Evolutionary conservation across 92 coral and sea anemone genomes (phyloP).

Genomic region (Montipora capitata): DNA sequence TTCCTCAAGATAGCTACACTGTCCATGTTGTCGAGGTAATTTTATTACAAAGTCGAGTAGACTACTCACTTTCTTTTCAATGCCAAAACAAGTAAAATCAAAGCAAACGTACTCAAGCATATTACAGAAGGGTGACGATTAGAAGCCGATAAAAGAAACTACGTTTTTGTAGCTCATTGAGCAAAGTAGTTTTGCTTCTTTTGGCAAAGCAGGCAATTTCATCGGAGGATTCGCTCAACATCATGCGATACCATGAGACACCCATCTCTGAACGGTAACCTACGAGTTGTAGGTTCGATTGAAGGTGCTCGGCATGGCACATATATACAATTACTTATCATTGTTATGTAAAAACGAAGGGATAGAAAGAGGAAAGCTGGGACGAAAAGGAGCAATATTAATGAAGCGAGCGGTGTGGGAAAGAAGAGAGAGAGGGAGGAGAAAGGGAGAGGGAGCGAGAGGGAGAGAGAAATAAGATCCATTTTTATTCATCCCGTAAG

Average conservation of each 20-base stretch:
- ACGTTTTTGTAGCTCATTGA: not conserved
- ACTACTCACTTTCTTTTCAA: conserved; percentile 17
- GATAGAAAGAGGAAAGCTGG: too few relatives aligned
- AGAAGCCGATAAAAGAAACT: not conserved
- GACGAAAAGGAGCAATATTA: too few relatives aligned
- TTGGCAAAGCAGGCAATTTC: not conserved
- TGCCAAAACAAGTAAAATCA: not conserved
- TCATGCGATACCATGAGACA: not conserved
- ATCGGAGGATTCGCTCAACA: not conserved
- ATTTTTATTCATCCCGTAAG: too few relatives aligned
- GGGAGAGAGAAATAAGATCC: too few relatives aligned
- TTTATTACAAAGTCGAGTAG: not conserved
- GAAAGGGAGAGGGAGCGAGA: too few relatives aligned
- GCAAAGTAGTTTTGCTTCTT: not conserved
- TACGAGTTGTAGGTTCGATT: too few relatives aligned
- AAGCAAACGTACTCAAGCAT: not conserved
- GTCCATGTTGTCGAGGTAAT: conserved; percentile 58
- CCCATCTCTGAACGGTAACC: too few relatives aligned
- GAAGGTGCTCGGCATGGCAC: too few relatives aligned
- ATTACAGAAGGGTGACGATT: not conserved
- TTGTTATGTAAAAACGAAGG: too few relatives aligned
- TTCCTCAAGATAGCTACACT: conserved; percentile 52
- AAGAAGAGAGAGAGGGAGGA: too few relatives aligned
- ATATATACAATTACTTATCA: too few relatives aligned
- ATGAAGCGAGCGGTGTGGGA: too few relatives aligned